These are phyloP conservation scores for Marasmarcha lunaedactyla DNA, from an alignment of 2,888 invertebrate genomes.

Conservation along the genomic window DNA sequence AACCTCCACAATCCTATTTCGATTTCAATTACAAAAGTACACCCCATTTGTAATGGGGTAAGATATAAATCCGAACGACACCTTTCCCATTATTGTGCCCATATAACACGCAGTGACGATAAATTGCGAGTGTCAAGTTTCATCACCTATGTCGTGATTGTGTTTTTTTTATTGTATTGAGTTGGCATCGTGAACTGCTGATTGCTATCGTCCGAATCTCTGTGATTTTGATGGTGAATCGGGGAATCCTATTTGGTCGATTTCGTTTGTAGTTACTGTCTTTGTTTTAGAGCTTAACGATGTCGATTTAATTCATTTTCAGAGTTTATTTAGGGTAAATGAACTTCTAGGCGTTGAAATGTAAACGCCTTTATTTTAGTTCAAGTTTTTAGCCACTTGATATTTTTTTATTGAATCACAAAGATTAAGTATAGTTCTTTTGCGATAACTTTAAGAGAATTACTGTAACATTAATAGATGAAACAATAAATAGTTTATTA, in stretches of 20 bases:
- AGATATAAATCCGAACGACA: constrained; percentile 50
- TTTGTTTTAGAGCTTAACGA: neutral
- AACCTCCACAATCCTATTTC: no score
- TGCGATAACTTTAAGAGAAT: no score
- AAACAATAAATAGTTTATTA: no score
- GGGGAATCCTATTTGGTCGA: constrained; percentile 1
- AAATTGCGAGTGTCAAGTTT: constrained; percentile 52
- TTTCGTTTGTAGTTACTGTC: no score
- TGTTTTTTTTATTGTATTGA: constrained; percentile 33
- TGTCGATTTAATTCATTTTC: constrained; percentile 6
- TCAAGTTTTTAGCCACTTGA: no score
- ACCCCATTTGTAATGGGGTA: constrained; percentile 26
- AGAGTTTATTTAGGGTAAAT: no score
- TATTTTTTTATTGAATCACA: no score
- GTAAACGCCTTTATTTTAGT: no score
- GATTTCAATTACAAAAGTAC: no score
- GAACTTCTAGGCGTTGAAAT: no score
- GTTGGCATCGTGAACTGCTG: constrained; percentile 17
- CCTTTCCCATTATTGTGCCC: constrained; percentile 35
- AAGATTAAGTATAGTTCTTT: no score
- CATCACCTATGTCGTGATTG: constrained; percentile 42
- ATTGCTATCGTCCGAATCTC: constrained; percentile 17
- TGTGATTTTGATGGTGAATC: constrained; percentile 3
- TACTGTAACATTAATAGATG: no score
- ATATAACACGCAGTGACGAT: constrained; percentile 43